These are phyloP conservation scores for Pemphigus obesinymphae DNA, from an alignment of 1,140 invertebrate genomes.

Conservation along the genomic window DNA sequence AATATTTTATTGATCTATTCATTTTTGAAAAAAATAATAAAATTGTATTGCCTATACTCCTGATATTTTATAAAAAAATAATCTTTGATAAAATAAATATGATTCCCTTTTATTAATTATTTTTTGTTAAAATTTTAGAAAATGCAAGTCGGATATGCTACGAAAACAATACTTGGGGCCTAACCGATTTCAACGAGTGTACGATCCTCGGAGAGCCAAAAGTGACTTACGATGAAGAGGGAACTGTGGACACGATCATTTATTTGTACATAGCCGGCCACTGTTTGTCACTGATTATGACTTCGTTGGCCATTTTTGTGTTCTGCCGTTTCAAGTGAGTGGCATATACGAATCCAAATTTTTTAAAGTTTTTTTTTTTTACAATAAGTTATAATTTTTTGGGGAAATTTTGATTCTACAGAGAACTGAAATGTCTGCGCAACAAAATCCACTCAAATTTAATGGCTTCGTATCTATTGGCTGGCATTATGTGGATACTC, in stretches of 20 bases:
- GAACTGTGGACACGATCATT: conserved; percentile 17
- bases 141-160: conserved; percentile 28
- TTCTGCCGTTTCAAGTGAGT: conserved; percentile 26
- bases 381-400: background rate
- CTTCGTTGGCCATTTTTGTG: conserved; percentile 9
- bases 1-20: too few species aligned
- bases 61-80: too few species aligned
- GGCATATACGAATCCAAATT: too few species aligned
- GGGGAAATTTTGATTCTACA: too few species aligned
- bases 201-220: background rate
- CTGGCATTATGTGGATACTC: conserved; percentile 30
- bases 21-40: too few species aligned
- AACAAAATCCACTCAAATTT: conserved; percentile 33
- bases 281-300: conserved; percentile 26
- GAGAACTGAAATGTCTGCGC: conserved; percentile 28
- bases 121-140: background rate
- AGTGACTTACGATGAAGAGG: conserved; percentile 12
- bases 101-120: too few species aligned
- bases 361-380: too few species aligned
- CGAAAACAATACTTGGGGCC: conserved; percentile 34
- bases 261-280: conserved; percentile 28
- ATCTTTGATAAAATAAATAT: too few species aligned
- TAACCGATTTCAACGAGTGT: conserved; percentile 18
- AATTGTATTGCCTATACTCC: too few species aligned
- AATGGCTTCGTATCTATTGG: conserved; percentile 17